Evolutionary conservation across 2,888 invertebrate genomes (phyloP).

Genomic region (Limnephilus rhombicus): DNA sequence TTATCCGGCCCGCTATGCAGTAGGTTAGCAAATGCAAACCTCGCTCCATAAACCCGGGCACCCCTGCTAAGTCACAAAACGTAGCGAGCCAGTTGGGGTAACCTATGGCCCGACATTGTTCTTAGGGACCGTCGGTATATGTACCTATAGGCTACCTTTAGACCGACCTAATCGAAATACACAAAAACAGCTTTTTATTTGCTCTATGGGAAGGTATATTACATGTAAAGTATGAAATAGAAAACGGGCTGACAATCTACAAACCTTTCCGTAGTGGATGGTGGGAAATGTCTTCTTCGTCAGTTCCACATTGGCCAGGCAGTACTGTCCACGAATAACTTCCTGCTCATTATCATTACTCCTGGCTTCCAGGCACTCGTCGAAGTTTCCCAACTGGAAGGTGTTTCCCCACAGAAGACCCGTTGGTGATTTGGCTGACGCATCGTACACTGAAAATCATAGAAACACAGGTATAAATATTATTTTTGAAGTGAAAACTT

Average conservation of each 20-base stretch:
- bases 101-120: too few relatives aligned
- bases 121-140: too few relatives aligned
- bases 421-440: constrained; percentile 83
- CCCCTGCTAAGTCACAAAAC: too few relatives aligned
- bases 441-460: constrained; percentile 82
- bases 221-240: background rate
- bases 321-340: constrained; percentile 81
- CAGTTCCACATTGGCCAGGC: constrained; percentile 78
- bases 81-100: too few relatives aligned
- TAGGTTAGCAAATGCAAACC: too few relatives aligned
- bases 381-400: constrained; percentile 86
- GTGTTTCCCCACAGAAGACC: constrained; percentile 83
- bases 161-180: too few relatives aligned
- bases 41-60: too few relatives aligned
- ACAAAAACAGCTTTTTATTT: too few relatives aligned
- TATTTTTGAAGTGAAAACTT: too few relatives aligned
- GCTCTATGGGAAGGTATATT: too few relatives aligned
- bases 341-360: constrained; percentile 72
- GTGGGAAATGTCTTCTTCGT: constrained; percentile 66
- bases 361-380: constrained; percentile 80
- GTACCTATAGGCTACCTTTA: too few relatives aligned
- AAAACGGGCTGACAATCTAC: background rate
- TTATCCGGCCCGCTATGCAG: too few relatives aligned
- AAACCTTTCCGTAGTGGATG: constrained; percentile 55
- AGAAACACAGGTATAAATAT: background rate